These are phyloP conservation scores for Orthosia gracilis DNA, from an alignment of 2,888 invertebrate genomes.

Conservation along the genomic window DNA sequence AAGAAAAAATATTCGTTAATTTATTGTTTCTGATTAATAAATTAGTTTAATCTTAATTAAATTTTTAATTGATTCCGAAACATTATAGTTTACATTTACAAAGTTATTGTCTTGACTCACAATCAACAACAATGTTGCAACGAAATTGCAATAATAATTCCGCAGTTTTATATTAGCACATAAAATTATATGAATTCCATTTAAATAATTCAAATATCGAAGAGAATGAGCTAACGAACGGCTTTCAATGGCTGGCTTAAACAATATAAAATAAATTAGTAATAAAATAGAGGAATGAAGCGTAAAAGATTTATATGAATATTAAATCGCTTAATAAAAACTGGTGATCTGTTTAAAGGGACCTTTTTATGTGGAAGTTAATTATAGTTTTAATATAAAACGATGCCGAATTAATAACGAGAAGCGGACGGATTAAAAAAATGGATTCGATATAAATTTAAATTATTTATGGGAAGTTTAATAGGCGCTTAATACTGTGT, in stretches of 20 bases:
- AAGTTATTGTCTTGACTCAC: constrained; percentile 28
- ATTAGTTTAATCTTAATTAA: constrained; percentile 18
- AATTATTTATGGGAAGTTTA: constrained; percentile 85
- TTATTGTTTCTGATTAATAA: constrained; percentile 14
- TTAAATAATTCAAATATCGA: constrained; percentile 56
- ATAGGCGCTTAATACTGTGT: constrained; percentile 81
- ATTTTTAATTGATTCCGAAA: background rate
- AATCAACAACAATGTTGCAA: constrained; percentile 45
- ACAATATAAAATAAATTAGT: constrained; percentile 74
- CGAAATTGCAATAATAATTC: constrained; percentile 45
- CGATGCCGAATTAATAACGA: constrained; percentile 87
- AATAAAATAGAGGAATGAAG: constrained; percentile 83
- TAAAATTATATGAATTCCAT: constrained; percentile 58
- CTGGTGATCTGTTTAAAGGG: constrained; percentile 82
- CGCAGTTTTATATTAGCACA: constrained; percentile 56
- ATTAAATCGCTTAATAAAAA: constrained; percentile 85
- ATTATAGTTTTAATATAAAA: constrained; percentile 89
- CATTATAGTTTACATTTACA: constrained; percentile 1
- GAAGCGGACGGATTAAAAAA: constrained; percentile 85
- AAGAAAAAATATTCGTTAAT: constrained; percentile 20
- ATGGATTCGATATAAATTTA: constrained; percentile 87
- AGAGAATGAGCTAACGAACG: constrained; percentile 57
- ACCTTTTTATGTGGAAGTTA: constrained; percentile 86
- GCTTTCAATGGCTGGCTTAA: constrained; percentile 60
- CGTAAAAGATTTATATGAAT: constrained; percentile 84